Percentiles rank a stretch among this genome's conserved stretches.
phyloP scores from a whole-genome alignment of 30 jellyfish, hydroid and myxozoan genomes.

The Turritopsis rubra region DNA sequence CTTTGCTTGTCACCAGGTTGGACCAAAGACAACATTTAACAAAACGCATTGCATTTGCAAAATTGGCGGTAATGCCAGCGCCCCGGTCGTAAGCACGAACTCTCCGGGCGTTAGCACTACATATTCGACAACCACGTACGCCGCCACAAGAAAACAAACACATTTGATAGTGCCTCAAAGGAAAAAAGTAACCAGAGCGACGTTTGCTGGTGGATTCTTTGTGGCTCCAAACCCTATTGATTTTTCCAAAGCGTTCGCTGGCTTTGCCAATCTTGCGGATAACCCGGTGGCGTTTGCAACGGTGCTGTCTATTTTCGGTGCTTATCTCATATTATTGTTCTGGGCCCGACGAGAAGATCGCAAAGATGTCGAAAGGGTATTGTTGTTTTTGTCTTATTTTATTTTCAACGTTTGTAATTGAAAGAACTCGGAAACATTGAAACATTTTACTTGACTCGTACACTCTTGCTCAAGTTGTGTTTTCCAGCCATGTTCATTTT shows the following conservation, averaged over 20 bases:
- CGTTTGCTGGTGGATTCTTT: constrained; percentile 87
- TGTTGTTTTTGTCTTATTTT: not conserved
- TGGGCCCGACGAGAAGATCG: constrained; percentile 97
- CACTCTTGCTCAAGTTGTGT: too few species aligned
- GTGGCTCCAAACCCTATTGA: constrained; percentile 97
- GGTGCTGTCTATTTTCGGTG: constrained; percentile 84
- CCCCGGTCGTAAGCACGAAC: not conserved
- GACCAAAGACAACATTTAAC: constrained; percentile 77
- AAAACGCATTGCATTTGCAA: constrained; percentile 85
- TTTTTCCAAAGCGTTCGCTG: constrained; percentile 84
- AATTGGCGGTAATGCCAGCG: constrained; percentile 46
- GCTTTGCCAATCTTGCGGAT: constrained; percentile 81
- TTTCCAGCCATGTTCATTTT: too few species aligned
- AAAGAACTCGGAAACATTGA: constrained; percentile 10
- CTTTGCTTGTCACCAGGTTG: too few species aligned
- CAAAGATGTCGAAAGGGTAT: constrained; percentile 70
- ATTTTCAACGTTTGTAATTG: not conserved
- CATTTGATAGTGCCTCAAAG: not conserved
- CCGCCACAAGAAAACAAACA: not conserved
- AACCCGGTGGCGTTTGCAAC: constrained; percentile 87
- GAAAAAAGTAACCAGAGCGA: constrained; percentile 64
- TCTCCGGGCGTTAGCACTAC: not conserved
- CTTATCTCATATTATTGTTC: constrained; percentile 68
- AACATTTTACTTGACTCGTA: not conserved
- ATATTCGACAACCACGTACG: not conserved